Evolutionary conservation across 2,888 invertebrate species (phyloP).

Genomic region (Herminia tarsipennalis): DNA sequence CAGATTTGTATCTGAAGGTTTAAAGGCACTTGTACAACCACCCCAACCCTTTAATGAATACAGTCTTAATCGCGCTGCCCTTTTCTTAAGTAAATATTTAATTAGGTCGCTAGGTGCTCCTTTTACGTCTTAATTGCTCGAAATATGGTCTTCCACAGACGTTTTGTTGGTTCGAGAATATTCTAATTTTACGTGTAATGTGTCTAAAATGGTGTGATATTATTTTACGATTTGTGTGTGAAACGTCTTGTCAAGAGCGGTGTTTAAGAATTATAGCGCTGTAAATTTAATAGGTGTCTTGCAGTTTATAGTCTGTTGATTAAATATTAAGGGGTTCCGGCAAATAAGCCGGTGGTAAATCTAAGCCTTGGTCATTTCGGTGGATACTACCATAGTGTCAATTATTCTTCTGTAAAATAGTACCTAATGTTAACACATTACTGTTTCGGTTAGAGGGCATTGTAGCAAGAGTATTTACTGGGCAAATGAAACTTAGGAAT

Average conservation of each 20-base stretch:
- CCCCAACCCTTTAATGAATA: slow-evolving; percentile 57
- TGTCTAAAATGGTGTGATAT: slow-evolving; percentile 9
- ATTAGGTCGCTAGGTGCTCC: slow-evolving; percentile 63
- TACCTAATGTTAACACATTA: too few species aligned
- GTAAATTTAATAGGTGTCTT: too few species aligned
- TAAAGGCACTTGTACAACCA: slow-evolving; percentile 12
- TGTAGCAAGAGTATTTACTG: too few species aligned
- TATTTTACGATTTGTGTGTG: slow-evolving; percentile 13
- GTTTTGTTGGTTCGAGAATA: slow-evolving; percentile 19
- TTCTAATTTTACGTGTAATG: slow-evolving; percentile 24
- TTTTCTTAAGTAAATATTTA: slow-evolving; percentile 74
- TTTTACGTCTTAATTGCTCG: slow-evolving; percentile 68
- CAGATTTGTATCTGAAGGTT: slow-evolving; percentile 26
- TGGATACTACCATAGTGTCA: too few species aligned
- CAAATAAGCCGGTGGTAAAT: too few species aligned
- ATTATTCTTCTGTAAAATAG: too few species aligned
- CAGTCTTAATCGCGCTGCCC: slow-evolving; percentile 67
- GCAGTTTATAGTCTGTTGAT: too few species aligned
- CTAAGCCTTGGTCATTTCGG: too few species aligned
- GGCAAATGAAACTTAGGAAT: too few species aligned
- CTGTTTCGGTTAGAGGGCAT: too few species aligned
- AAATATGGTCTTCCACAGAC: slow-evolving; percentile 56
- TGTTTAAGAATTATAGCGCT: too few species aligned
- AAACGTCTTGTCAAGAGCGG: neutral
- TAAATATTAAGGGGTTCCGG: too few species aligned